These are phyloP conservation scores for Drosophila tristis DNA, from an alignment of 1,140 invertebrate species.

Conservation along the genomic window DNA sequence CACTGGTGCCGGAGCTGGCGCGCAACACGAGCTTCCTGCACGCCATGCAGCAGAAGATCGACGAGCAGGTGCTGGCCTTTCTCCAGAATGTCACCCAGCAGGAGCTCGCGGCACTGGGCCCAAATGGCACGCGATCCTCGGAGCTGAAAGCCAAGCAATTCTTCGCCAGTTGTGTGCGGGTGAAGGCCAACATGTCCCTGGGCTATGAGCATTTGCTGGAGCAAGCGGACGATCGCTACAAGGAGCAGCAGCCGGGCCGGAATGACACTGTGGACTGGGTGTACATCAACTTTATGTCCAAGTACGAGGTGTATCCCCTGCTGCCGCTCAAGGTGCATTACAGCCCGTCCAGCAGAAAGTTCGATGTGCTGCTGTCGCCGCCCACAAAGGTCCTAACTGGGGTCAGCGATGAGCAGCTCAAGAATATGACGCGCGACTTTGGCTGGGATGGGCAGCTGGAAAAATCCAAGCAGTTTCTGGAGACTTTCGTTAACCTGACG, in stretches of 20 bases:
- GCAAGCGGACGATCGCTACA: constrained; percentile 45
- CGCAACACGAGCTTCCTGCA: constrained; percentile 65
- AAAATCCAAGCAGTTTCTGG: constrained; percentile 22
- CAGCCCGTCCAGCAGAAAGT: constrained; percentile 52
- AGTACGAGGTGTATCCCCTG: constrained; percentile 63
- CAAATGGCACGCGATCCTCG: constrained; percentile 25
- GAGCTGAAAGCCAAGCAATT: constrained; percentile 72
- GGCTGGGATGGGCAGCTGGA: constrained; percentile 30
- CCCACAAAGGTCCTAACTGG: constrained; percentile 38
- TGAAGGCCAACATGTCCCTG: constrained; percentile 51
- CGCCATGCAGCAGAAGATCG: constrained; percentile 67
- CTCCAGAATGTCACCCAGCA: constrained; percentile 61
- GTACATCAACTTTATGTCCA: constrained; percentile 70
- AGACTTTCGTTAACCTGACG: constrained; percentile 48
- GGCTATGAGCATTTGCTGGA: constrained; percentile 39
- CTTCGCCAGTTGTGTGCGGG: constrained; percentile 55
- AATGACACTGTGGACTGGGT: constrained; percentile 60
- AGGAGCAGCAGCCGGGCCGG: neutral
- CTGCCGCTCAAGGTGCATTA: constrained; percentile 73
- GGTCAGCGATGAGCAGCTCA: constrained; percentile 32
- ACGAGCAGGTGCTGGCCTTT: constrained; percentile 54
- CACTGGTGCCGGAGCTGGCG: constrained; percentile 81
- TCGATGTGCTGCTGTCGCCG: constrained; percentile 41
- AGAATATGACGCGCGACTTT: constrained; percentile 68
- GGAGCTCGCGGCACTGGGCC: constrained; percentile 32